phyloP scores from a whole-genome alignment of 2,888 invertebrate genomes.

The Heliconius charithonia region DNA sequence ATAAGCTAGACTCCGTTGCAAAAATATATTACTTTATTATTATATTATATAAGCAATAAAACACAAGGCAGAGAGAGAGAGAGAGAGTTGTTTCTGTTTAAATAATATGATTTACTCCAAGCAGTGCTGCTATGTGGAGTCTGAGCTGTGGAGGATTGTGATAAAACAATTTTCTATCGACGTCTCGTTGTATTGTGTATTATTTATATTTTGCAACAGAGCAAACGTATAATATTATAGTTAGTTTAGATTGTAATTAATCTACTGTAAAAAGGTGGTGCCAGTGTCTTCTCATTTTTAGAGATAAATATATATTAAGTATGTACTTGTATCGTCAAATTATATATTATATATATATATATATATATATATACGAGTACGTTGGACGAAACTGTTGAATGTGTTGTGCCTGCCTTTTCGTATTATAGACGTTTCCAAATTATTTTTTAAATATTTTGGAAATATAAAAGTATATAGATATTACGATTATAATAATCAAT shows the following conservation, averaged over 20 bases:
- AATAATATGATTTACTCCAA: background rate
- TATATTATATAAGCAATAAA: slow-evolving; percentile 1
- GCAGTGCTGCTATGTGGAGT: slow-evolving; percentile 16
- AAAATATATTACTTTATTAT: background rate
- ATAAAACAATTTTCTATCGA: background rate
- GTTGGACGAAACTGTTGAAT: background rate
- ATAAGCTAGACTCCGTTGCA: slow-evolving; percentile 28
- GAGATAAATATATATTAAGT: slow-evolving; percentile 25
- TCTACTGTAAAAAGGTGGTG: slow-evolving; percentile 27
- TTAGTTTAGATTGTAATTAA: slow-evolving; percentile 23
- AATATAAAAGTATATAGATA: background rate
- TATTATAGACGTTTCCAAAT: background rate
- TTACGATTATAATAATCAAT: slow-evolving; percentile 4
- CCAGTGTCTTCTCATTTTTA: slow-evolving; percentile 30
- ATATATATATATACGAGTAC: slow-evolving; percentile 48
- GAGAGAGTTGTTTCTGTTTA: background rate
- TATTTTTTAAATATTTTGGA: background rate
- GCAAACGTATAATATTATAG: background rate
- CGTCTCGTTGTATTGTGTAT: background rate
- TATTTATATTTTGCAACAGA: slow-evolving; percentile 22
- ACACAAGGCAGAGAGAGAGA: background rate
- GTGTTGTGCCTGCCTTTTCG: slow-evolving; percentile 7
- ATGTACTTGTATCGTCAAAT: slow-evolving; percentile 53
- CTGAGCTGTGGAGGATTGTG: background rate
- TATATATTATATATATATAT: slow-evolving; percentile 44